Evolutionary conservation across 2,888 invertebrate species (phyloP).

Genomic region (Eupeodes luniger): DNA sequence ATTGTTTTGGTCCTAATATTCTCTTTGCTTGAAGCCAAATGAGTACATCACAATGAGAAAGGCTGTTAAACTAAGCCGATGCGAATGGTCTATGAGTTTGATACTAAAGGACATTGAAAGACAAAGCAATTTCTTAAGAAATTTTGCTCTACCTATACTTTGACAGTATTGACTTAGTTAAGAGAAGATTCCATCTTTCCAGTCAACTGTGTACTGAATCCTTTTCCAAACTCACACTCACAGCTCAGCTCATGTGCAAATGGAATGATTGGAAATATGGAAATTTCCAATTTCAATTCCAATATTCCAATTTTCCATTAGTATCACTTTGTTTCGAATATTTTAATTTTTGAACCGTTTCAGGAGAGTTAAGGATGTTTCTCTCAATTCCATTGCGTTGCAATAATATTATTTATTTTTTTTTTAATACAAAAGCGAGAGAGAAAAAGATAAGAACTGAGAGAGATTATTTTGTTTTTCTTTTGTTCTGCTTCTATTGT

Average conservation of each 20-base stretch:
- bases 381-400: neutral
- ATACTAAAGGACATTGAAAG: conserved; percentile 9
- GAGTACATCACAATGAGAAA: neutral
- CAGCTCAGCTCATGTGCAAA: conserved; percentile 55
- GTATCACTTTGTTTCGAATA: conserved; percentile 60
- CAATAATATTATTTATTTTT: neutral
- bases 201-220: neutral
- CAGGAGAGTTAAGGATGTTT: conserved; percentile 3
- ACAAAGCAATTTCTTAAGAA: conserved; percentile 28
- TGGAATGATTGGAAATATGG: conserved; percentile 28
- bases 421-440: neutral
- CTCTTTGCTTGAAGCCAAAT: neutral
- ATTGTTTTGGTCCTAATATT: neutral
- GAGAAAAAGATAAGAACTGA: neutral
- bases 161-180: neutral
- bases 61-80: neutral
- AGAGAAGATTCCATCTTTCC: neutral
- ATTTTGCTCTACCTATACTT: neutral
- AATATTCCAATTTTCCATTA: conserved; percentile 47
- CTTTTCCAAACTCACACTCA: neutral
- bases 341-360: conserved; percentile 64
- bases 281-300: conserved; percentile 1
- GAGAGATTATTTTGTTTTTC: neutral
- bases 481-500: neutral
- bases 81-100: neutral